Base-by-base conservation (phyloP, 2,797 vertebrate genomes). In the Malacoraja senta region DNA sequence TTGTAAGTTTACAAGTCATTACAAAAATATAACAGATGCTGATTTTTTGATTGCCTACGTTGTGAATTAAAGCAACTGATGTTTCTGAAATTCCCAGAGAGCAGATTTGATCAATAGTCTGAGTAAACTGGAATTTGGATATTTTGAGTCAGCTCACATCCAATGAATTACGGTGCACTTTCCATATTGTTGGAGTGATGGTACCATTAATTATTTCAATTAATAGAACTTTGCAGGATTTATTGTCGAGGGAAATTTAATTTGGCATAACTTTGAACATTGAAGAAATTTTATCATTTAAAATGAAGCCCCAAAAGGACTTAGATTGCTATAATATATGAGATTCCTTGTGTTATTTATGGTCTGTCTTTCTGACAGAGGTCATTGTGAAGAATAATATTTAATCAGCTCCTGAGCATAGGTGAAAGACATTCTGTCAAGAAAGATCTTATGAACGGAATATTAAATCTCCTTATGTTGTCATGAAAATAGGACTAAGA, bases 191-290 rank as follows among this genome's bases (percentile, higher is more conserved):
- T 44, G 1, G 38, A 91, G 38, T 44, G 35, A 74, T 74, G 38
- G 90, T 53, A 44, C 90, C 71, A 91, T 91, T 35, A 74, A 91
- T 91, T 91, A 91, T 71, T 91, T 91, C 90, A 91, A 91, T 35
- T 44, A 91, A 91, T 74, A 26, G 26, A 68, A 74, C 21, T 91
- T 72, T 91, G 35, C 90, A 71, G n/a, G 21, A 44, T 91, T 74
- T 91, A 38, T 91, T 91, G 68, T 53, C 90, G 44, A 44, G 90
- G 90, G 90, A 91, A 91, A 74, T 91, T 91, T 74, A 74, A 91
- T 91, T 74, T 35, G 72, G 38, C 90, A 91, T 91, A 44, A 38
- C 35, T 74, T 65, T 91, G 90, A 91, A 91, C 21, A 26, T 91
- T 91, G 90, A 68, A 74, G 90, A 65, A 91, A 71, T 44, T 65